These are phyloP conservation scores for Entelurus aequoreus DNA, from an alignment of 2,113 vertebrate species.

Conservation along the genomic window DNA sequence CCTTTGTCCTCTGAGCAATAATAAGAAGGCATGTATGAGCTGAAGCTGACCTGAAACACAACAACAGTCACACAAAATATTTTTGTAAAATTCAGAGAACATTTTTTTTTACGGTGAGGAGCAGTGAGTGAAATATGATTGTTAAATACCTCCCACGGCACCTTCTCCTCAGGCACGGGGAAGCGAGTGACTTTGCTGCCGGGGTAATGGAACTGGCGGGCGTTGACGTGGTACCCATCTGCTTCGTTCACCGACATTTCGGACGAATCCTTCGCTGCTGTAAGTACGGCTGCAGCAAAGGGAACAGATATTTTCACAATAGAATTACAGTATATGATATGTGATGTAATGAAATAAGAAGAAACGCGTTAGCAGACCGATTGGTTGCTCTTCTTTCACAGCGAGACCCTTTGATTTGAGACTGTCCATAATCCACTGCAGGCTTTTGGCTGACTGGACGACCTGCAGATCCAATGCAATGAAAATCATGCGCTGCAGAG, in stretches of 20 bases:
- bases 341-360: background rate
- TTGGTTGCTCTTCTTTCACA: slow-evolving; percentile 42
- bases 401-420: slow-evolving; percentile 68
- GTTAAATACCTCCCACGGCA: slow-evolving; percentile 85
- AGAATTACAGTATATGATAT: background rate
- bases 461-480: slow-evolving; percentile 60
- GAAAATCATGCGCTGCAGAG: background rate
- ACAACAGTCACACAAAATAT: background rate
- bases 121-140: background rate
- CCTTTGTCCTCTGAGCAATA: slow-evolving; percentile 43
- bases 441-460: slow-evolving; percentile 68
- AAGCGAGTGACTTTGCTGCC: slow-evolving; percentile 73
- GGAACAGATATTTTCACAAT: too few relatives aligned
- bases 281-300: slow-evolving; percentile 15
- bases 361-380: slow-evolving; percentile 67
- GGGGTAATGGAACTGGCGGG: slow-evolving; percentile 80
- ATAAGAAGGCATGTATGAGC: slow-evolving; percentile 71
- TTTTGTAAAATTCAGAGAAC: background rate
- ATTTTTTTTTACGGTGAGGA: too few relatives aligned
- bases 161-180: slow-evolving; percentile 91
- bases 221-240: slow-evolving; percentile 64
- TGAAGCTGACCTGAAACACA: slow-evolving; percentile 76
- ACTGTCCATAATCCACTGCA: slow-evolving; percentile 81
- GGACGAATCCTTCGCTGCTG: slow-evolving; percentile 31
- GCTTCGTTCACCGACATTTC: slow-evolving; percentile 30